Conservation (phyloP, 2,797 vertebrate genomes). For the Schizopygopsis pylzovi region DNA sequence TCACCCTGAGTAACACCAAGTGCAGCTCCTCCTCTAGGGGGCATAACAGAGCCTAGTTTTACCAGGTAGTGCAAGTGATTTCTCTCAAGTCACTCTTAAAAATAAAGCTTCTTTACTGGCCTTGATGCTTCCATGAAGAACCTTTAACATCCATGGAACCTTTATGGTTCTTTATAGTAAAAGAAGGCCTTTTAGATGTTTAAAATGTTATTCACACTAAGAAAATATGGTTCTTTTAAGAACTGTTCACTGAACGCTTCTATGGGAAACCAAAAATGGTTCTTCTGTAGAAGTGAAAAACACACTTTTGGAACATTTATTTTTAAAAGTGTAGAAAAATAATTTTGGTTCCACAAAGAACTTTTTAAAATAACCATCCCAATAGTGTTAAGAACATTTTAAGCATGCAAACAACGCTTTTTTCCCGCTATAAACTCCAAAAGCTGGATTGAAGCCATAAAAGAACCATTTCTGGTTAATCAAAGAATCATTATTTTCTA, state of each 20-base stretch:
- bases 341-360: too few species aligned
- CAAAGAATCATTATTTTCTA: neutral
- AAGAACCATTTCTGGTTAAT: neutral
- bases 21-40: conserved; percentile 50
- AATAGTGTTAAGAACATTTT: too few species aligned
- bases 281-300: too few species aligned
- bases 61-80: neutral
- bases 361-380: too few species aligned
- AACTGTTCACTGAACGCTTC: too few species aligned
- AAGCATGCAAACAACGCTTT: too few species aligned
- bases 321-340: too few species aligned
- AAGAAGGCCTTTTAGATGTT: neutral
- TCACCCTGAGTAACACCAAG: neutral
- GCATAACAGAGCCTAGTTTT: conserved; percentile 32
- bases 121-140: neutral
- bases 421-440: neutral
- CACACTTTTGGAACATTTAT: too few species aligned
- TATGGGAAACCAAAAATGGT: too few species aligned
- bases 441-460: neutral
- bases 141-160: neutral
- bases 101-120: neutral
- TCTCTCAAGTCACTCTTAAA: neutral
- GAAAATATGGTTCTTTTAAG: too few species aligned
- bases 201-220: neutral
- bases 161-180: neutral